These are phyloP conservation scores for Agrypnus murinus DNA, from an alignment of 2,888 invertebrate species.

Conservation along the genomic window DNA sequence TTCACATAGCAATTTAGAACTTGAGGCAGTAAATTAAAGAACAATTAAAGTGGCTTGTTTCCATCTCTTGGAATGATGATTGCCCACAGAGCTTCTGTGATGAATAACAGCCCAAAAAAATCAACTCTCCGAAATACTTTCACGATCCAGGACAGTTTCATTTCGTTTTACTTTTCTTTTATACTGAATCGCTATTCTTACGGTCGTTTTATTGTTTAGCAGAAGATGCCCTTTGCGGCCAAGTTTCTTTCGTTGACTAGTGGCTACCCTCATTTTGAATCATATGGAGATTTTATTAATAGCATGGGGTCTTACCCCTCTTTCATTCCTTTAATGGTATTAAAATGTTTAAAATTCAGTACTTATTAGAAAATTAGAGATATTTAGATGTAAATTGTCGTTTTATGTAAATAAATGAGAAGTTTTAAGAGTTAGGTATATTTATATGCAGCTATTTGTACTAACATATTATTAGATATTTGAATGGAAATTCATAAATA, in stretches of 20 bases:
- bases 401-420: no score
- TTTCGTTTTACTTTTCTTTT: constrained; percentile 24
- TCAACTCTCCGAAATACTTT: constrained; percentile 25
- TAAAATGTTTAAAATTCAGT: neutral
- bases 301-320: neutral
- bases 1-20: constrained; percentile 42
- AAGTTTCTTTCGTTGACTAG: neutral
- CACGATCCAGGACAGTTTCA: constrained; percentile 1
- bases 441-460: no score
- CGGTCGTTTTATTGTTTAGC: constrained; percentile 6
- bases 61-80: constrained; percentile 38
- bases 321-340: constrained; percentile 10
- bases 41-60: constrained; percentile 49
- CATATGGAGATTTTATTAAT: constrained; percentile 29
- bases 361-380: neutral
- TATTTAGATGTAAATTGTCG: no score
- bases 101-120: constrained; percentile 32
- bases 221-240: constrained; percentile 4
- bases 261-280: neutral
- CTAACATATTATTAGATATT: no score
- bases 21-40: constrained; percentile 45
- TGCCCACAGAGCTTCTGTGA: constrained; percentile 36
- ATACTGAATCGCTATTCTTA: neutral
- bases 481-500: no score
- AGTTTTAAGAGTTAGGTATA: no score